Evolutionary conservation across 2,888 invertebrate species (phyloP), one percentile per base, ranked within the genome.

Genomic region (Asteroscopus sphinx): DNA sequence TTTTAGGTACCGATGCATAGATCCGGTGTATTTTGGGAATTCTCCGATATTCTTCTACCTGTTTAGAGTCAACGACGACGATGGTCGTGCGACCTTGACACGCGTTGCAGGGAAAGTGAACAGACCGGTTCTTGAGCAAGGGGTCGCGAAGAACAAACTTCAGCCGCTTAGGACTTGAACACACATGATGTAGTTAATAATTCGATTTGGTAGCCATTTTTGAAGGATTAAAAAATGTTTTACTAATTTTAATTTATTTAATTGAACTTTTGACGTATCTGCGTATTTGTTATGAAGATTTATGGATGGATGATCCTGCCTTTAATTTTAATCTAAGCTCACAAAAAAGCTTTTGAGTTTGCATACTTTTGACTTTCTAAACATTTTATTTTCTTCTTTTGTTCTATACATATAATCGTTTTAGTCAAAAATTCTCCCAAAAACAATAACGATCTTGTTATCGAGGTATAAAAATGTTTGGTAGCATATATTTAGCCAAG

Each of bases 21-120:
- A 58, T 52, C 58, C 35, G 40, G 44, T 44, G 40, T 60, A 57
- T 68, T 72, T 73, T 74, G 57, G 55, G 58, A 68, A 73, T 70
- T 77, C 72, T 73, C 73, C 61, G 57, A 58, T 62, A 73, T 69
- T 73, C 73, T 74, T 64, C 72, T 69, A 73, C 54, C 65, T 73
- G 56, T 63, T 68, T 67, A 62, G 58, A 54, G 59, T 73, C n/a
- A n/a, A 72, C 68, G 68, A 77, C 76, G 76, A 80, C 65, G 85
- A 83, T 82, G 85, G 76, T 69, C 76, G 71, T 21, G 54, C 89
- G 91, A 93, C 93, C 93, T 94, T 94, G 93, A 93, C 93, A 89
- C 82, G 91, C 68, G 80, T 55, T 65, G 75, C 66, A 75, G 92
- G 86, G 93, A 94, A 94, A 94, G 93, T 93, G 90, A 89, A 89